phyloP scores from a whole-genome alignment of 64 coral and sea anemone species.

The Orbicella faveolata region DNA sequence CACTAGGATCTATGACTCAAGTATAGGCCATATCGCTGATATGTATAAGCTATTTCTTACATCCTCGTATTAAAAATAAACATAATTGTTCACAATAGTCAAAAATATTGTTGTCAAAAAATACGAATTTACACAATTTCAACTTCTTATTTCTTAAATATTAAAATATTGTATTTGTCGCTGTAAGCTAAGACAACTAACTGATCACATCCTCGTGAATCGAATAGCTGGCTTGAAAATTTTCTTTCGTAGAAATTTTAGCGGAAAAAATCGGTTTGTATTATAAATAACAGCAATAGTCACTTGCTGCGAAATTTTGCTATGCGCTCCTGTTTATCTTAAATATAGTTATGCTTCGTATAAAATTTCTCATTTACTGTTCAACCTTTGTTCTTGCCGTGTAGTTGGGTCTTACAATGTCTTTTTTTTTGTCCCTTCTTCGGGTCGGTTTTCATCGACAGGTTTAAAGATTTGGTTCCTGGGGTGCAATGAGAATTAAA shows the following conservation, averaged over 20 bases:
- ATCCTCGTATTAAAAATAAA: conserved; percentile 2
- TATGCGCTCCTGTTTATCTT: neutral
- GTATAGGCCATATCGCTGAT: too few relatives aligned
- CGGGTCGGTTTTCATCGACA: too few relatives aligned
- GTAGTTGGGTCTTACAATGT: neutral
- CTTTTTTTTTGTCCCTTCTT: too few relatives aligned
- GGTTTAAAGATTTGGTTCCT: too few relatives aligned
- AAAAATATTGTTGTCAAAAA: conserved; percentile 18
- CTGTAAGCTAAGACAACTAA: neutral
- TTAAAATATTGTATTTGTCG: neutral
- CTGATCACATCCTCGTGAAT: neutral
- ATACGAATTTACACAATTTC: neutral
- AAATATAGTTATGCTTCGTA: neutral
- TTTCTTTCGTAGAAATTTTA: neutral
- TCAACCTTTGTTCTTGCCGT: neutral
- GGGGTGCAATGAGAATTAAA: too few relatives aligned
- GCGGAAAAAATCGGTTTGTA: neutral
- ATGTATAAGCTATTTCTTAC: too few relatives aligned
- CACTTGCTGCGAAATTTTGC: neutral
- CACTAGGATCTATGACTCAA: too few relatives aligned
- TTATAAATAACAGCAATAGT: neutral
- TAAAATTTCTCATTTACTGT: neutral
- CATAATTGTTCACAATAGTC: conserved; percentile 32
- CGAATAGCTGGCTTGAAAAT: neutral
- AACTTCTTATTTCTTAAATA: neutral